These are phyloP conservation scores for Dendronephthya gigantea DNA, from an alignment of 64 coral and sea anemone genomes.

Conservation along the genomic window DNA sequence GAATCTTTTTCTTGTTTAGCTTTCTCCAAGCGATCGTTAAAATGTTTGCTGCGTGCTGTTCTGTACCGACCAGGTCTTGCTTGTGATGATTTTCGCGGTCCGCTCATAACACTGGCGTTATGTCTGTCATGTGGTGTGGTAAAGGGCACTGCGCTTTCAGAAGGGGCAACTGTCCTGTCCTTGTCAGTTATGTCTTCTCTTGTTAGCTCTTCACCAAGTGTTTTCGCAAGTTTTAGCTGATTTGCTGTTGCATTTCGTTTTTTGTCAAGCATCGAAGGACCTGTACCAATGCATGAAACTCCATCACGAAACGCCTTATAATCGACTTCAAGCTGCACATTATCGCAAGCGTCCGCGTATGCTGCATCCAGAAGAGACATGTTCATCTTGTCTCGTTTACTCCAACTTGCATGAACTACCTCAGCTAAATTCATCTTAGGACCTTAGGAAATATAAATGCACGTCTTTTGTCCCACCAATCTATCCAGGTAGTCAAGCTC, in stretches of 20 bases:
- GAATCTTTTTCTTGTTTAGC: background rate
- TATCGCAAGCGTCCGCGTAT: constrained; percentile 22
- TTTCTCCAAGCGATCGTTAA: background rate
- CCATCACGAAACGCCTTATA: constrained; percentile 40
- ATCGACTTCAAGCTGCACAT: constrained; percentile 36
- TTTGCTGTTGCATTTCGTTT: background rate
- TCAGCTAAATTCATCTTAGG: constrained; percentile 36
- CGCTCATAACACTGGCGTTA: background rate
- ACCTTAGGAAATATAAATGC: constrained; percentile 31
- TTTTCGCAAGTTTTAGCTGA: background rate
- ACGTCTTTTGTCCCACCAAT: constrained; percentile 45
- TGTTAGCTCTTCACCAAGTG: background rate
- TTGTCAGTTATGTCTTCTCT: background rate
- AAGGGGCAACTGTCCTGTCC: background rate
- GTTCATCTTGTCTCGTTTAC: constrained; percentile 39
- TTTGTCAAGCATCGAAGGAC: no score
- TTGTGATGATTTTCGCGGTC: background rate
- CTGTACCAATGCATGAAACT: no score
- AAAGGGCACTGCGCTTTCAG: background rate
- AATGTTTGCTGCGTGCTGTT: constrained; percentile 9
- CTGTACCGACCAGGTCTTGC: background rate
- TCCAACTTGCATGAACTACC: constrained; percentile 26
- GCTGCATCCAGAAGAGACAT: constrained; percentile 33
- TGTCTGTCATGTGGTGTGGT: background rate
- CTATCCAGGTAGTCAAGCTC: constrained; percentile 33